Evolutionary conservation across 1,140 invertebrate species (phyloP).

Genomic region (Lordiphosa collinella): DNA sequence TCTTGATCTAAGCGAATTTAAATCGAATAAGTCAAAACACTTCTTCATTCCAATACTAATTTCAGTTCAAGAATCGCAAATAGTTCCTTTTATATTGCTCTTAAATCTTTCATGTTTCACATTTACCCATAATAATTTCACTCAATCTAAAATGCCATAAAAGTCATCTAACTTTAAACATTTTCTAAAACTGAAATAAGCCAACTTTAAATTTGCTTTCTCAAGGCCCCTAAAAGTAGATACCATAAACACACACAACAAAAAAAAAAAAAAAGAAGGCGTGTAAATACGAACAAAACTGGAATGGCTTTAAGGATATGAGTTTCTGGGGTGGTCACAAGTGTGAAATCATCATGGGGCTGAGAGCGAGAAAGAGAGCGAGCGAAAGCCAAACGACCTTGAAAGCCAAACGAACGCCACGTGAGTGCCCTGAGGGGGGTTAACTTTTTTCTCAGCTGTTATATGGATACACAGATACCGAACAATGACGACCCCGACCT

Average conservation of each 20-base stretch:
- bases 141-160: no score
- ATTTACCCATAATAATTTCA: no score
- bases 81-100: no score
- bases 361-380: constrained; percentile 9
- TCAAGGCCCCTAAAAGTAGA: constrained; percentile 12
- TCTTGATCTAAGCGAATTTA: no score
- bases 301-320: constrained; percentile 7
- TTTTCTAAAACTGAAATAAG: constrained; percentile 1
- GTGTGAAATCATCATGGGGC: constrained; percentile 64
- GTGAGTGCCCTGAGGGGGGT: constrained; percentile 42
- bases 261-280: constrained; percentile 1
- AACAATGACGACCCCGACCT: constrained; percentile 48
- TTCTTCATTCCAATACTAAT: no score
- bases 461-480: no score
- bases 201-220: constrained; percentile 6
- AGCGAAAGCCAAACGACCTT: constrained; percentile 58
- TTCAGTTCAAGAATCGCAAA: no score
- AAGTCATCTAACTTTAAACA: not conserved
- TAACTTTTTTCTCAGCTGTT: not conserved
- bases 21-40: no score
- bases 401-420: constrained; percentile 37
- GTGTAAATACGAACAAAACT: constrained; percentile 3
- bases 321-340: constrained; percentile 27
- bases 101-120: no score
- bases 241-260: constrained; percentile 3